Evolutionary conservation across 2,797 vertebrate species (phyloP).

Genomic region (Cheirogaleus major): DNA sequence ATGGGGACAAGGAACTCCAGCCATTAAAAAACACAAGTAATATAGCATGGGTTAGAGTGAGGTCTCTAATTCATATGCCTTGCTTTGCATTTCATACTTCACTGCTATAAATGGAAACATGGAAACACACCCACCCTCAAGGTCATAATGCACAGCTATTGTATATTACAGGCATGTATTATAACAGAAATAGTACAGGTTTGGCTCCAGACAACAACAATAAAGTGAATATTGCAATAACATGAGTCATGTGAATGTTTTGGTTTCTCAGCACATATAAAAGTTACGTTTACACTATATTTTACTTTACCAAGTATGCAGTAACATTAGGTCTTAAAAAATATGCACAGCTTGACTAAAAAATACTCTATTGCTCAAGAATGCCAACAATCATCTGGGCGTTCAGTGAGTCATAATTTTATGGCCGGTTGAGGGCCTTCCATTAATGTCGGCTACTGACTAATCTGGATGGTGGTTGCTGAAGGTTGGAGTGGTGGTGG

Average conservation of each 20-base stretch:
- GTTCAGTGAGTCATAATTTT: neutral
- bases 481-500: no score
- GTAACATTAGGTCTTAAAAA: neutral
- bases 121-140: no score
- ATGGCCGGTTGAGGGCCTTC: neutral
- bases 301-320: neutral
- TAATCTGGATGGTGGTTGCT: neutral
- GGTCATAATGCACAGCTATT: neutral
- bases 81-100: neutral
- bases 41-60: neutral
- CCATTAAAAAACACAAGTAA: neutral
- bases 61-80: neutral
- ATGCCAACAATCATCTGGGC: no score
- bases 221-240: neutral
- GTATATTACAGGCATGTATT: fast-evolving
- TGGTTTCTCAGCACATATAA: neutral
- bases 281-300: neutral
- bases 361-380: neutral
- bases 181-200: neutral
- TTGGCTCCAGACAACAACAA: neutral
- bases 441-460: neutral
- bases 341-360: neutral
- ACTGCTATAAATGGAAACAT: neutral
- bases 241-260: neutral
- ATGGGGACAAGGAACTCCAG: neutral